Conservation (phyloP, 2,113 vertebrate genomes). For the Arothron firmamentum region DNA sequence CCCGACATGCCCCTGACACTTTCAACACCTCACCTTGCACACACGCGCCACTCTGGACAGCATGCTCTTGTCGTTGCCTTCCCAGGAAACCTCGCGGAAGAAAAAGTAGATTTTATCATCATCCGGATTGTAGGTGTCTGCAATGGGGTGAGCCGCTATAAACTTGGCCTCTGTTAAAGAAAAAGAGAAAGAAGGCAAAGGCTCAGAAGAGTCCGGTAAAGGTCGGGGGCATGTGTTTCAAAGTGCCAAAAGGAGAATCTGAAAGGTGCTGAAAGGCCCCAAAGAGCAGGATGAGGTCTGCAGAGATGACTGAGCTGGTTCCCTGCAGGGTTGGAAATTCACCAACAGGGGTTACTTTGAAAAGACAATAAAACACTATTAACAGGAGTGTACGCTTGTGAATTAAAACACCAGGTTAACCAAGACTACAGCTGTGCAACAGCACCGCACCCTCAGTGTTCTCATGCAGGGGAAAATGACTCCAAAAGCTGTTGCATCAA, state of each 20-base stretch:
- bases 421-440: not conserved
- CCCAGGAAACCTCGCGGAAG: slow-evolving; percentile 92
- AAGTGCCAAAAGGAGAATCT: not conserved
- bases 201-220: slow-evolving; percentile 28
- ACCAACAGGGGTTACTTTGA: too few species aligned
- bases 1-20: slow-evolving; percentile 9
- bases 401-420: not conserved
- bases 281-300: too few species aligned
- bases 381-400: not conserved
- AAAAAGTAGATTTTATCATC: slow-evolving; percentile 99
- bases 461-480: not conserved
- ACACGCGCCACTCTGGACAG: slow-evolving; percentile 93
- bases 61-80: slow-evolving; percentile 87
- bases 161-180: slow-evolving; percentile 87
- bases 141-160: slow-evolving; percentile 88
- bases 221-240: slow-evolving; percentile 21
- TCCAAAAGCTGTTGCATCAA: slow-evolving; percentile 40
- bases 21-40: slow-evolving; percentile 84
- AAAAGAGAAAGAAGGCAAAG: slow-evolving; percentile 2
- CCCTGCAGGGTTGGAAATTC: too few species aligned
- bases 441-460: slow-evolving; percentile 14
- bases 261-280: not conserved
- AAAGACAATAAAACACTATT: too few species aligned
- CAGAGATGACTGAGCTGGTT: too few species aligned
- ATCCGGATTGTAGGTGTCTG: slow-evolving; percentile 94